Evolutionary conservation across 2,888 invertebrate genomes (phyloP), one percentile per base, ranked within the genome.

Genomic region (Brenthis hecate): DNA sequence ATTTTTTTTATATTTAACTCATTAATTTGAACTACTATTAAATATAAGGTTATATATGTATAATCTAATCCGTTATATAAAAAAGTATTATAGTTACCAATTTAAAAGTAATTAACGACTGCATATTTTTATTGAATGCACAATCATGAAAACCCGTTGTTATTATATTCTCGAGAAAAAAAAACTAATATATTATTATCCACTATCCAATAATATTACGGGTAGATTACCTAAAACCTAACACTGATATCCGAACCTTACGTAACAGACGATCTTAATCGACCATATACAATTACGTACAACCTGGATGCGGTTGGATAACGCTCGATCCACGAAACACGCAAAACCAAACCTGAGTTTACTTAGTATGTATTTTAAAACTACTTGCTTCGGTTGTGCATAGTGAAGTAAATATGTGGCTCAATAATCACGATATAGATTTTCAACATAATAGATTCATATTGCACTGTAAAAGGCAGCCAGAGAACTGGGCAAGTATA

Each of bases 261-360:
- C 66, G 70, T 69, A 75, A 74, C 47, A 63, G 65, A 50, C 70
- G 66, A 71, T 74, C 72, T 71, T 69, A 71, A 69, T 73, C 71
- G 75, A 75, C 60, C 74, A 69, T 74, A 68, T 76, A 74, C 74
- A 74, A 76, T 75, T 73, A 69, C 75, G 65, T 57, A 65, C 71
- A 73, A 75, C 74, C 72, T 70, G 72, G 73, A 72, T 72, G 73
- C 70, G 72, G 73, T 77, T 76, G 75, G 76, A 68, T 77, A 74
- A 69, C 71, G 68, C 36, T 61, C 63, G 36, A 36, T 51, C 58
- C 69, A 73, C 69, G 56, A 65, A 66, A 55, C 65, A 66, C 54
- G 67, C 71, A 61, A 19, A 68, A 67, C 54, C 66, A 55, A 69
- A 72, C 67, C 64, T 56, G 47, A 53, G 55, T 66, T 66, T 61